These are phyloP conservation scores for Diglossa cyanea DNA, from an alignment of 2,797 vertebrate species.

Conservation along the genomic window DNA sequence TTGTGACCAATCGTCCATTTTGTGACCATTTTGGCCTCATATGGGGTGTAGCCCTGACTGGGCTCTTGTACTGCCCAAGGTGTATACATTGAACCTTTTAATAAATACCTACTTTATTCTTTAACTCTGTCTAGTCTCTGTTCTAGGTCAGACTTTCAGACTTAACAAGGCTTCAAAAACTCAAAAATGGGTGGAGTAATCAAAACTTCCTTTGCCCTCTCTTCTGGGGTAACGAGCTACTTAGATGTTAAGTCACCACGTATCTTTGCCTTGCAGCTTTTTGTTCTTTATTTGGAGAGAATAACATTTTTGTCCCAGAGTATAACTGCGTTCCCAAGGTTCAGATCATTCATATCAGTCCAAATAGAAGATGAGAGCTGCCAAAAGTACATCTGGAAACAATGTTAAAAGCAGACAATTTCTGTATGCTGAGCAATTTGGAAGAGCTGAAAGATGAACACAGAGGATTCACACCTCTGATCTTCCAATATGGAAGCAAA, in stretches of 20 bases:
- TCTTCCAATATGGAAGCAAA: background rate
- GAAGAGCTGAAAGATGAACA: background rate
- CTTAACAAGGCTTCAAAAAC: background rate
- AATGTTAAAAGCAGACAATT: constrained; percentile 29
- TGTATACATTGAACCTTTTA: background rate
- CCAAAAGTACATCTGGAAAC: constrained; percentile 68
- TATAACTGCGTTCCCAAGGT: constrained; percentile 10
- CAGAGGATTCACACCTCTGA: background rate
- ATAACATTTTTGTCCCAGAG: constrained; percentile 9
- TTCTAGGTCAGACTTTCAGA: background rate
- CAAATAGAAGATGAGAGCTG: constrained; percentile 35
- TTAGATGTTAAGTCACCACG: background rate
- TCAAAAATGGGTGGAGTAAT: background rate
- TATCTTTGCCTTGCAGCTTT: constrained; percentile 23
- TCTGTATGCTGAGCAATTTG: background rate
- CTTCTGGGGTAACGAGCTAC: background rate
- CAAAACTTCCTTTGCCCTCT: background rate
- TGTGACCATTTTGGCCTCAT: background rate
- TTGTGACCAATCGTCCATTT: fast-evolving
- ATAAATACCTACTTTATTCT: background rate
- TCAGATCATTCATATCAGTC: constrained; percentile 12
- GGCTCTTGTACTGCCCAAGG: background rate
- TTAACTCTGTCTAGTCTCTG: background rate
- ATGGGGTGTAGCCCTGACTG: background rate
- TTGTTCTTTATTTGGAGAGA: constrained; percentile 12